These are phyloP conservation scores for Bicyclus anynana DNA, from an alignment of 1,140 invertebrate species.

Conservation along the genomic window DNA sequence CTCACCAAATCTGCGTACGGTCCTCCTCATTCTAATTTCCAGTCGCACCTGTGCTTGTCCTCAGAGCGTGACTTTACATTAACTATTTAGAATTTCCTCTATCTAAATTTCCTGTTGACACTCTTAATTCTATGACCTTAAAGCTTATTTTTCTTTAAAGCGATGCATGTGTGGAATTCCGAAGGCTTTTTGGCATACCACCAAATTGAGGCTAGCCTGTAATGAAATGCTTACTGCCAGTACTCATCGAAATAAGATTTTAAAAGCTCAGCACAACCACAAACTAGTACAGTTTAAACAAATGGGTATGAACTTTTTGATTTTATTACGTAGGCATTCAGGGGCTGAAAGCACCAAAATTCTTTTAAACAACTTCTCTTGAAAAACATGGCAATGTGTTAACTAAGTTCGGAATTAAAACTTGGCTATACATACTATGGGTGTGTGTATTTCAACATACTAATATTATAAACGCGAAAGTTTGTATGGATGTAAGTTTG, in stretches of 20 bases:
- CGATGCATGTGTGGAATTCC: conserved; percentile 8
- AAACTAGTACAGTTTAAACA: not conserved
- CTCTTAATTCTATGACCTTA: not conserved
- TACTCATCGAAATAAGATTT: conserved; percentile 28
- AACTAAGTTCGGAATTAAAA: no score
- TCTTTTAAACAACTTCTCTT: no score
- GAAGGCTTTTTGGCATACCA: conserved; percentile 25
- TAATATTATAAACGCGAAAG: no score
- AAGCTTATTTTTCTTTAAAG: conserved; percentile 7
- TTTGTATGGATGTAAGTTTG: no score
- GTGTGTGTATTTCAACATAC: no score
- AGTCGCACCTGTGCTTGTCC: conserved; percentile 25
- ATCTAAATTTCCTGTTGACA: not conserved
- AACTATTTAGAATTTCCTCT: conserved; percentile 24
- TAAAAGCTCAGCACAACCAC: conserved; percentile 22
- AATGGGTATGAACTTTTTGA: not conserved
- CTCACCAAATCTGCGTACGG: conserved; percentile 17
- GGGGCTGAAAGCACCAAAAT: no score
- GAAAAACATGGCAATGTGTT: no score
- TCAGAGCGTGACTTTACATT: conserved; percentile 28
- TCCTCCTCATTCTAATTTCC: conserved; percentile 30
- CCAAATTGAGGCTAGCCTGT: conserved; percentile 27
- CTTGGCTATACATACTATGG: no score
- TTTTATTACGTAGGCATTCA: not conserved
- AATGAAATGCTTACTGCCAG: conserved; percentile 30